Conservation (phyloP, 2,113 vertebrate genomes). For the Carassius gibelio region DNA sequence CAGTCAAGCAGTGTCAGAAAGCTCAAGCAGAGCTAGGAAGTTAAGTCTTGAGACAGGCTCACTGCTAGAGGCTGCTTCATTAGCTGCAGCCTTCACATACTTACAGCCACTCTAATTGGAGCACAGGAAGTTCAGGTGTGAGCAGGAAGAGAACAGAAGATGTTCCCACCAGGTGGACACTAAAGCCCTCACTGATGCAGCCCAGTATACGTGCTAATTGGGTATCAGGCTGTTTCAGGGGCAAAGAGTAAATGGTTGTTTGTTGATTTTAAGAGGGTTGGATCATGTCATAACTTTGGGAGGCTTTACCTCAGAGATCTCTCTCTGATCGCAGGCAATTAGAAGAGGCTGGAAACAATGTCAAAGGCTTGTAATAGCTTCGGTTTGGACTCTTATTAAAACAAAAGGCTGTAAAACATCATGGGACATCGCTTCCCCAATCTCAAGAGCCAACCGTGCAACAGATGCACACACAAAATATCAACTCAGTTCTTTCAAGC, state of each 20-base stretch:
- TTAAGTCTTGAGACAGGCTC: constrained; percentile 8
- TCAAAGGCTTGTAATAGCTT: constrained; percentile 25
- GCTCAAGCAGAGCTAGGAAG: constrained; percentile 11
- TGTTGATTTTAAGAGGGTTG: constrained; percentile 43
- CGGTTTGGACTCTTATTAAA: neutral
- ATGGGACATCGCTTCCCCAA: neutral
- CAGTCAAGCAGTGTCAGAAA: constrained; percentile 19
- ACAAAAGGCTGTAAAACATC: neutral
- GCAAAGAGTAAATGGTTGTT: constrained; percentile 49
- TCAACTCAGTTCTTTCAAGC: neutral
- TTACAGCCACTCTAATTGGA: constrained; percentile 39
- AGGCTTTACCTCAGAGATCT: constrained; percentile 13
- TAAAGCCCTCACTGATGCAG: constrained; percentile 31
- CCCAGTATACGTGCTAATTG: constrained; percentile 46
- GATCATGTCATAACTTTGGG: constrained; percentile 19
- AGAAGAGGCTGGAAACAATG: constrained; percentile 8
- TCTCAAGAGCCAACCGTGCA: neutral
- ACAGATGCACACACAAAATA: neutral
- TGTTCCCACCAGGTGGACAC: constrained; percentile 32
- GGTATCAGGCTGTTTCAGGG: constrained; percentile 18
- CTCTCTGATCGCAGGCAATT: constrained; percentile 39
- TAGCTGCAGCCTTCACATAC: constrained; percentile 18
- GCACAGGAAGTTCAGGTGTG: constrained; percentile 39
- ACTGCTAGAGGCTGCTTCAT: neutral
- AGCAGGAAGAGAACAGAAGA: constrained; percentile 6